A percentile compares a stretch with the other conserved stretches of the same genome.
Evolutionary conservation across 2,797 vertebrate species (phyloP).

Genomic region (Danio kyathit): DNA sequence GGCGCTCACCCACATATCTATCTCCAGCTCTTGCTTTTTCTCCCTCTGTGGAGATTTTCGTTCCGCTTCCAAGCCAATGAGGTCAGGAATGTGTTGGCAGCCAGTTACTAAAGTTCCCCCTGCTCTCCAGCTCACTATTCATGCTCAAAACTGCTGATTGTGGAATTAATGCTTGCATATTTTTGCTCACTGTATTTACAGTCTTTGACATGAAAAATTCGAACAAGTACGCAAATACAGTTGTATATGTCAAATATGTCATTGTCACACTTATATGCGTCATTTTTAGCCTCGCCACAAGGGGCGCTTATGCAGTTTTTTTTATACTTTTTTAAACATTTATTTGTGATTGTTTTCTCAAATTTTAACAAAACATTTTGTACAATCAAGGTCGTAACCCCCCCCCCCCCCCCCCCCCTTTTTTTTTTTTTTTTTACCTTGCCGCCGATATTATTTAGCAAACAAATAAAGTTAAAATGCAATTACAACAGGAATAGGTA

Average conservation of each 20-base stretch:
- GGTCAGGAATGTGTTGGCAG: conserved; percentile 59
- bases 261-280: background rate
- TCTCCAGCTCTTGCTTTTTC: conserved; percentile 1
- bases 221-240: background rate
- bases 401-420: no score
- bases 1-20: background rate
- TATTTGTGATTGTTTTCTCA: no score
- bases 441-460: no score
- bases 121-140: conserved; percentile 13
- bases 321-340: no score
- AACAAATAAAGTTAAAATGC: no score
- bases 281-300: background rate
- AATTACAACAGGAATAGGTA: no score
- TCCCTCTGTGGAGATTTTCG: conserved; percentile 17
- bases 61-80: conserved; percentile 54
- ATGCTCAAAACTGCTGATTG: conserved; percentile 37
- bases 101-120: conserved; percentile 17
- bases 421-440: no score
- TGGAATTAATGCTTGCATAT: conserved; percentile 8
- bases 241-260: background rate
- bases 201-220: background rate
- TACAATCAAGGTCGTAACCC: no score
- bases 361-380: no score
- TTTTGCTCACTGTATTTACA: conserved; percentile 15
- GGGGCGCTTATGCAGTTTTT: background rate